phyloP scores from a whole-genome alignment of 2,113 vertebrate genomes.

The Grus americana region DNA sequence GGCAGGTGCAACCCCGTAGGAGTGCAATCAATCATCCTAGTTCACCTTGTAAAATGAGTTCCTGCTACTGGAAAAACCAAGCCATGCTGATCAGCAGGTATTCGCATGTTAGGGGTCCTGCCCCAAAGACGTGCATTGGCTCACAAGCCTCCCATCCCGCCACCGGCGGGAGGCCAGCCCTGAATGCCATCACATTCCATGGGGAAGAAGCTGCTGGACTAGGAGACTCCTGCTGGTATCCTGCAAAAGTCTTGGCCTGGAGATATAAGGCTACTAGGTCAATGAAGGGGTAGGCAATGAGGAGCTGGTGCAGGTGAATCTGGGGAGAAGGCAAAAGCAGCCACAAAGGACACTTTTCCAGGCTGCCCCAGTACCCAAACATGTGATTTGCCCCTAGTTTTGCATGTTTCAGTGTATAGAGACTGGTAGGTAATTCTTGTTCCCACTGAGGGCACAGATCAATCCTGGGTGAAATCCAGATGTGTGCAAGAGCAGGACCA shows the following conservation, averaged over 20 bases:
- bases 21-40: background rate
- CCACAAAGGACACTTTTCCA: background rate
- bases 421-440: background rate
- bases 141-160: background rate
- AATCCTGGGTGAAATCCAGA: background rate
- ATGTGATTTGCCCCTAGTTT: background rate
- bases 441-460: background rate
- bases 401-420: background rate
- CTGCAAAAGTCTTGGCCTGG: background rate
- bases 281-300: background rate
- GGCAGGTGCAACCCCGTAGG: background rate
- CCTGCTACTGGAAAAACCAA: background rate
- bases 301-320: background rate
- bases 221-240: background rate
- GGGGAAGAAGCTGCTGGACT: background rate
- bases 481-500: background rate
- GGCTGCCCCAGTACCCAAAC: background rate
- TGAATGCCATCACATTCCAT: background rate
- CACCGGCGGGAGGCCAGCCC: background rate
- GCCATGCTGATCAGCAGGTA: background rate
- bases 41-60: background rate
- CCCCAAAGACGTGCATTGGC: accelerated
- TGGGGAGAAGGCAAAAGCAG: background rate
- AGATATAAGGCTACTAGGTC: background rate
- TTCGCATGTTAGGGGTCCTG: background rate